phyloP scores from a whole-genome alignment of 2,797 vertebrate genomes.

The Thamnophis elegans region DNA sequence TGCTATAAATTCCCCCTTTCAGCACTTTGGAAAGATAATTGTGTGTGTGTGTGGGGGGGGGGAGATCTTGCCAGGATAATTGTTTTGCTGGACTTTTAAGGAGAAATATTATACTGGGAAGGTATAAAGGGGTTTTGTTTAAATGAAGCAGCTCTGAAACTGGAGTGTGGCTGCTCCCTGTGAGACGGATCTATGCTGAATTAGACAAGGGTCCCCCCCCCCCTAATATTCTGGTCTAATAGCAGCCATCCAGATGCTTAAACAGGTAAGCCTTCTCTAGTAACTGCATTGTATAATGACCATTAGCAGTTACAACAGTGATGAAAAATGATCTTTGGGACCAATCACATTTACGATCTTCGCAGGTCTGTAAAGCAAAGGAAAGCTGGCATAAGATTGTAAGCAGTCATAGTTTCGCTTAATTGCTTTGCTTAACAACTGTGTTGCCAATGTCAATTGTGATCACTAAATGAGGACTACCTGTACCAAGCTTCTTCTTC shows the following conservation, averaged over 20 bases:
- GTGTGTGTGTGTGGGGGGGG: not conserved
- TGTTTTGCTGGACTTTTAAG: not conserved
- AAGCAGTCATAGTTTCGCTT: not conserved
- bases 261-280: not conserved
- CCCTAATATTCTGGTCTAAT: not conserved
- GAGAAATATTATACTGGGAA: not conserved
- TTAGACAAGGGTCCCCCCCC: not conserved
- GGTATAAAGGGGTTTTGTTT: not conserved
- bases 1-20: not conserved
- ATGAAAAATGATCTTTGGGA: not conserved
- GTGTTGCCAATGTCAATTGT: not conserved
- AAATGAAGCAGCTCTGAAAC: not conserved
- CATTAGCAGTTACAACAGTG: not conserved
- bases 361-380: not conserved
- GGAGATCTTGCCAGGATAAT: not conserved
- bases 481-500: not conserved
- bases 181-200: not conserved
- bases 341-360: not conserved
- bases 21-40: not conserved
- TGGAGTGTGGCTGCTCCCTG: not conserved
- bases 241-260: not conserved
- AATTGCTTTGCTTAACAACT: not conserved
- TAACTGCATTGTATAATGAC: not conserved
- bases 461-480: not conserved
- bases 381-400: not conserved